These are phyloP conservation scores for Polyergus mexicanus DNA, from an alignment of 1,140 invertebrate genomes.

Conservation along the genomic window DNA sequence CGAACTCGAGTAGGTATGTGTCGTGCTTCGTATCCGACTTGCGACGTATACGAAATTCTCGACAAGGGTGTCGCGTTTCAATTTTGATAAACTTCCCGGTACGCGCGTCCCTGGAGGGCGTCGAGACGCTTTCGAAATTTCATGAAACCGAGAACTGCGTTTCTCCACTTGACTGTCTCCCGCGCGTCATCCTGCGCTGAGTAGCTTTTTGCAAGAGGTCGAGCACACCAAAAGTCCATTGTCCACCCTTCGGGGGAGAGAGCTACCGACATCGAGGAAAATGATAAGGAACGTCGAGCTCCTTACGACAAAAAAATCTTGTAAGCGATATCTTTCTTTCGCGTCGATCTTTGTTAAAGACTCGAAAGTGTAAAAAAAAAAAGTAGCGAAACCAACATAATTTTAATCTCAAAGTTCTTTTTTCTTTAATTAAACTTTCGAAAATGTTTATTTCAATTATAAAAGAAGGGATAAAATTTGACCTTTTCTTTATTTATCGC, in stretches of 20 bases:
- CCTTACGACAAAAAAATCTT: conserved; percentile 40
- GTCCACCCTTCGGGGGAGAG: conserved; percentile 29
- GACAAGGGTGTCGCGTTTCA: conserved; percentile 80
- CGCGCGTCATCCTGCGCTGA: conserved; percentile 49
- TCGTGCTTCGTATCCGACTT: conserved; percentile 54
- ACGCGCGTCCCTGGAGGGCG: conserved; percentile 69
- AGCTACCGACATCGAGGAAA: conserved; percentile 20
- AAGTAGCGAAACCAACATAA: not conserved
- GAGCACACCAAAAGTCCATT: conserved; percentile 30
- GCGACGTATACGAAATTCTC: conserved; percentile 67
- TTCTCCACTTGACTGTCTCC: conserved; percentile 41
- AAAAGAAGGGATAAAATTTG: not conserved
- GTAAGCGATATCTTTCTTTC: conserved; percentile 1
- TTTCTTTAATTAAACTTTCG: not conserved
- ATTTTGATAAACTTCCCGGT: conserved; percentile 78
- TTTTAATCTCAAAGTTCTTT: not conserved
- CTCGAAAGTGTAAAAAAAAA: not conserved
- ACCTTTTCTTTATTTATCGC: not conserved
- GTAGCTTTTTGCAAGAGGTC: conserved; percentile 56
- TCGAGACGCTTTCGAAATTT: conserved; percentile 74
- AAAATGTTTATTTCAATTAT: not conserved
- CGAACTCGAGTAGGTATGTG: conserved; percentile 58
- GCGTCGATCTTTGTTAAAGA: not conserved
- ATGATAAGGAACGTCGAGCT: conserved; percentile 3
- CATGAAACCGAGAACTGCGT: conserved; percentile 66